Evolutionary conservation across 2,113 vertebrate species (phyloP).

Genomic region (Kryptolebias marmoratus): DNA sequence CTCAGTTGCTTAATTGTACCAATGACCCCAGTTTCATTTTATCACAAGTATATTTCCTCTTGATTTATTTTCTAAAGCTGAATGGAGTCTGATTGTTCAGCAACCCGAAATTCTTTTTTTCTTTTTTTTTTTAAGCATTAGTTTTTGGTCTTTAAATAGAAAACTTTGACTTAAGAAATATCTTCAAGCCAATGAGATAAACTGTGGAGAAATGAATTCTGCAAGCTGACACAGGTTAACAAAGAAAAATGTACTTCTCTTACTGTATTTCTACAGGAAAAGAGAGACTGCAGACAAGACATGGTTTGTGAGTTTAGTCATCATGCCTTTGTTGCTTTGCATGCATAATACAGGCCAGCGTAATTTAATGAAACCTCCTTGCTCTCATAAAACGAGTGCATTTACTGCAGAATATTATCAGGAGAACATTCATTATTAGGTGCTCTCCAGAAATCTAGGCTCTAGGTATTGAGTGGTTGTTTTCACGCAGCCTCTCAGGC

Average conservation of each 20-base stretch:
- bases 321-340: constrained; percentile 39
- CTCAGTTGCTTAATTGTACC: no score
- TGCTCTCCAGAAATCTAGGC: constrained; percentile 37
- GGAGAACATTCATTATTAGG: constrained; percentile 59
- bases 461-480: constrained; percentile 53
- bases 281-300: constrained; percentile 17
- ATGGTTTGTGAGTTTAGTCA: constrained; percentile 38
- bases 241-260: constrained; percentile 11
- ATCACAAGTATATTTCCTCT: no score
- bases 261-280: background rate
- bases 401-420: constrained; percentile 57
- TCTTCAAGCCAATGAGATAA: constrained; percentile 24
- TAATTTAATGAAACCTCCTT: constrained; percentile 52
- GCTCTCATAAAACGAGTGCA: constrained; percentile 50
- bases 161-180: constrained; percentile 3
- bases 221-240: constrained; percentile 18
- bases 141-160: no score
- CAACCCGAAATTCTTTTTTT: no score
- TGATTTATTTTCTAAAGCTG: no score
- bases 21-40: no score
- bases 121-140: no score
- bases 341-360: constrained; percentile 41
- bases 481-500: constrained; percentile 41
- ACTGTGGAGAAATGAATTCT: constrained; percentile 26
- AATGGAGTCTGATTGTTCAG: no score